A percentile compares a stretch with the other conserved stretches of the same genome.
phyloP scores from a whole-genome alignment of 2,113 vertebrate genomes.

The Tichodroma muraria region DNA sequence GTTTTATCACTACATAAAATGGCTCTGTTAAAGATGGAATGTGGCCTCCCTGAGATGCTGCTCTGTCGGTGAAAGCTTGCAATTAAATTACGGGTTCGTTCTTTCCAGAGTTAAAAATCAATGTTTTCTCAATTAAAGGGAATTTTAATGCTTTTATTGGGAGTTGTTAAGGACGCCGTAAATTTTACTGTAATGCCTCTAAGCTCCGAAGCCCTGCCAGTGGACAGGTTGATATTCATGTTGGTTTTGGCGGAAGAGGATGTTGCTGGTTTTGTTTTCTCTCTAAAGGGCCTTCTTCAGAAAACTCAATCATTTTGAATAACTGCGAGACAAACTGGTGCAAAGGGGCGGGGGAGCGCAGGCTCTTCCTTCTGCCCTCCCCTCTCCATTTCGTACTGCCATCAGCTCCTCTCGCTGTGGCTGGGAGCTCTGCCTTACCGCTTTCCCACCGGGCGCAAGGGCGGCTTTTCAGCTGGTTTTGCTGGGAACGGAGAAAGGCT shows the following conservation, averaged over 20 bases:
- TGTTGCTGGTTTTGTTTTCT: constrained; percentile 17
- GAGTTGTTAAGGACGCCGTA: constrained; percentile 71
- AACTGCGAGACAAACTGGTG: constrained; percentile 28
- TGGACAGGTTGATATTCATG: constrained; percentile 41
- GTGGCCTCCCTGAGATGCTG: not conserved
- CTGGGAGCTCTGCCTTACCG: not conserved
- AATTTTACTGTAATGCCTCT: constrained; percentile 62
- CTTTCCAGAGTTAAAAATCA: constrained; percentile 69
- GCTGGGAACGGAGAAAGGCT: not conserved
- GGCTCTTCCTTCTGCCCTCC: not conserved
- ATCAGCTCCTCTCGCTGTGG: not conserved
- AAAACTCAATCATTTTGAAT: constrained; percentile 47
- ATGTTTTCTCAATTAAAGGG: constrained; percentile 74
- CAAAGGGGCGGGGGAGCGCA: constrained; percentile 14
- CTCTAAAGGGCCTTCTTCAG: constrained; percentile 29
- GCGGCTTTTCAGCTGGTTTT: not conserved
- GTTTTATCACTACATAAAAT: constrained; percentile 66
- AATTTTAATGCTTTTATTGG: constrained; percentile 69
- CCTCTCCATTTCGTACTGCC: not conserved
- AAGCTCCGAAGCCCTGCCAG: constrained; percentile 33
- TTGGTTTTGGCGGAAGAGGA: not conserved
- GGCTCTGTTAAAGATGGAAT: constrained; percentile 48
- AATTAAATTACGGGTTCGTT: constrained; percentile 65
- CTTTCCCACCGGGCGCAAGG: not conserved
- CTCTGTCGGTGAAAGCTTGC: constrained; percentile 56